Conservation (phyloP, 2,113 vertebrate genomes). For the Pteruthius melanotis region DNA sequence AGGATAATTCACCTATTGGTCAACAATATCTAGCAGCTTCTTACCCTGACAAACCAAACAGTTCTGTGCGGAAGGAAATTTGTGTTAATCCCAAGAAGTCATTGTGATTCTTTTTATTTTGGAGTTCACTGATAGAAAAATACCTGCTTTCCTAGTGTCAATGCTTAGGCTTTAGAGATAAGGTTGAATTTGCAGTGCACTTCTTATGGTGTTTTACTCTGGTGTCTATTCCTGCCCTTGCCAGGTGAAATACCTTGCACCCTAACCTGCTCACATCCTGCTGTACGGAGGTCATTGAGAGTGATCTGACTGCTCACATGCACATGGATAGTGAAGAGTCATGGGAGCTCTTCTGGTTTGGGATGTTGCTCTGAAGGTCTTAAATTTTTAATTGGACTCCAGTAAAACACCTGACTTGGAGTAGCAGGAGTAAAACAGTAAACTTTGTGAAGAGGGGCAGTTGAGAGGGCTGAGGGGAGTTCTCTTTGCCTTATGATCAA, state of each 20-base stretch:
- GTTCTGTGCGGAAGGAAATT: not conserved
- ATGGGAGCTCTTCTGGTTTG: fast-evolving
- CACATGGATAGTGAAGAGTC: fast-evolving
- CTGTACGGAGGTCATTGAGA: fast-evolving
- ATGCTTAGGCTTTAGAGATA: not conserved
- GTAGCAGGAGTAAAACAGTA: not conserved
- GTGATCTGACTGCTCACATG: fast-evolving
- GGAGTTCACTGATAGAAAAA: not conserved
- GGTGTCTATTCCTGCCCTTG: not conserved
- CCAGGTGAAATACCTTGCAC: not conserved
- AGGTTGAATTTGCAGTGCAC: not conserved
- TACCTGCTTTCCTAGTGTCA: not conserved
- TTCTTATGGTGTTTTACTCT: not conserved
- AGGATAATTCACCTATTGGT: not conserved
- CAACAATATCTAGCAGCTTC: not conserved
- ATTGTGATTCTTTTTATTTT: not conserved
- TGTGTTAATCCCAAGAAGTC: not conserved
- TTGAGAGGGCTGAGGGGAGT: not conserved
- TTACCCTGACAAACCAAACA: not conserved
- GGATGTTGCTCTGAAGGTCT: not conserved
- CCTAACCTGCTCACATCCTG: not conserved
- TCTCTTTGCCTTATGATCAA: not conserved
- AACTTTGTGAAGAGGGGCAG: not conserved
- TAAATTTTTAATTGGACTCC: not conserved
- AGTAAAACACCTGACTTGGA: not conserved